These are phyloP conservation scores for Amphipyra berbera DNA, from an alignment of 2,888 invertebrate species.

Conservation along the genomic window DNA sequence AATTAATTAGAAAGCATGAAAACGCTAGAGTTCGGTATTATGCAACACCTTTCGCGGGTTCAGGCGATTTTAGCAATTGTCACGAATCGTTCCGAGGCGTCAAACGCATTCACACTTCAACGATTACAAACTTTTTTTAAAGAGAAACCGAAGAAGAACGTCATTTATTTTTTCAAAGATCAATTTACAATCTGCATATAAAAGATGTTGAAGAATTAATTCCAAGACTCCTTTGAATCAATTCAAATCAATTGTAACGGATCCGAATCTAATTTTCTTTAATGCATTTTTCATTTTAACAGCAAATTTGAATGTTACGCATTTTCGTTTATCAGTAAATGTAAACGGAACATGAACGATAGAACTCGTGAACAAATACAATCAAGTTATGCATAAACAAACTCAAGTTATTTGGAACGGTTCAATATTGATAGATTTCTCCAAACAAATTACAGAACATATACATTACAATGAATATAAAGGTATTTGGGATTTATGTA, in stretches of 20 bases:
- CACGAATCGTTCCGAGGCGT: conserved; percentile 34
- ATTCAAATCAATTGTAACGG: conserved; percentile 18
- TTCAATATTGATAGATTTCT: conserved; percentile 32
- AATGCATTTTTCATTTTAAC: conserved; percentile 10
- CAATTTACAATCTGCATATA: conserved; percentile 32
- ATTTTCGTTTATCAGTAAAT: conserved; percentile 12
- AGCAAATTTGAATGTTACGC: conserved; percentile 4
- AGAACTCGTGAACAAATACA: background rate
- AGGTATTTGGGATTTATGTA: conserved; percentile 43
- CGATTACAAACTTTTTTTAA: conserved; percentile 23
- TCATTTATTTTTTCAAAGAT: conserved; percentile 31
- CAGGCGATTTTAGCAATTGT: conserved; percentile 48
- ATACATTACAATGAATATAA: conserved; percentile 21
- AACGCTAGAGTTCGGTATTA: conserved; percentile 53
- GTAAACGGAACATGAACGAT: background rate
- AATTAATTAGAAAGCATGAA: conserved; percentile 74
- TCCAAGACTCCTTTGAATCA: conserved; percentile 22
- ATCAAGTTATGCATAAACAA: background rate
- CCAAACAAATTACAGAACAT: conserved; percentile 25
- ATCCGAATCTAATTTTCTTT: conserved; percentile 16
- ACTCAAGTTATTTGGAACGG: too few relatives aligned
- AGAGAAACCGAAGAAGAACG: conserved; percentile 27
- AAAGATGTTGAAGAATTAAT: conserved; percentile 23
- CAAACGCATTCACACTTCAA: conserved; percentile 48
- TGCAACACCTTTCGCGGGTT: conserved; percentile 52